phyloP scores from a whole-genome alignment of 2,113 vertebrate species.

The Pachypanchax playfairii region DNA sequence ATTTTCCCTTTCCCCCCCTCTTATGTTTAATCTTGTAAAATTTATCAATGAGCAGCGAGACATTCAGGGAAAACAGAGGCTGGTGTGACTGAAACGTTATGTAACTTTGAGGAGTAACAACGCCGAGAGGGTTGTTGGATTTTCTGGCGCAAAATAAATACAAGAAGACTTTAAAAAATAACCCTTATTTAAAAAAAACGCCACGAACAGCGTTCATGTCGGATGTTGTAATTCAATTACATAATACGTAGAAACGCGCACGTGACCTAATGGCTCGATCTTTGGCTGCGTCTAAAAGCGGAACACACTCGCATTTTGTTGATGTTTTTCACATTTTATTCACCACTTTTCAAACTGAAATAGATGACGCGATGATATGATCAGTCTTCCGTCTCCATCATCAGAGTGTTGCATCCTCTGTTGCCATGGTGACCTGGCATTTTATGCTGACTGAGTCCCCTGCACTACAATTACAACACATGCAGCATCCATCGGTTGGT shows the following conservation, averaged over 20 bases:
- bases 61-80: conserved; percentile 4
- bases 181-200: background rate
- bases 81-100: conserved; percentile 52
- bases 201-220: too few species aligned
- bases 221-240: conserved; percentile 62
- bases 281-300: conserved; percentile 24
- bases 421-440: conserved; percentile 83
- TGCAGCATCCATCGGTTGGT: conserved; percentile 11
- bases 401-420: conserved; percentile 73
- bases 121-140: background rate
- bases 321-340: conserved; percentile 23
- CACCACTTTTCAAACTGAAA: conserved; percentile 17
- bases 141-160: conserved; percentile 12
- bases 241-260: conserved; percentile 65
- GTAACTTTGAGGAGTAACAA: conserved; percentile 62
- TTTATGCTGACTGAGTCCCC: conserved; percentile 71
- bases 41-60: conserved; percentile 2
- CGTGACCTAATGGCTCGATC: conserved; percentile 51
- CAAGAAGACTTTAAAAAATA: background rate
- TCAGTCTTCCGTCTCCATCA: conserved; percentile 24
- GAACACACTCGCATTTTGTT: conserved; percentile 25
- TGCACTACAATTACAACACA: conserved; percentile 24
- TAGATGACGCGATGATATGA: conserved; percentile 11
- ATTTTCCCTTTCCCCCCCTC: background rate
- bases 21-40: background rate